Percentiles rank a stretch among this genome's conserved stretches.
Evolutionary conservation across 37 sponge, comb jelly and placozoan species (phyloP).

Genomic region (Oopsacas minuta): DNA sequence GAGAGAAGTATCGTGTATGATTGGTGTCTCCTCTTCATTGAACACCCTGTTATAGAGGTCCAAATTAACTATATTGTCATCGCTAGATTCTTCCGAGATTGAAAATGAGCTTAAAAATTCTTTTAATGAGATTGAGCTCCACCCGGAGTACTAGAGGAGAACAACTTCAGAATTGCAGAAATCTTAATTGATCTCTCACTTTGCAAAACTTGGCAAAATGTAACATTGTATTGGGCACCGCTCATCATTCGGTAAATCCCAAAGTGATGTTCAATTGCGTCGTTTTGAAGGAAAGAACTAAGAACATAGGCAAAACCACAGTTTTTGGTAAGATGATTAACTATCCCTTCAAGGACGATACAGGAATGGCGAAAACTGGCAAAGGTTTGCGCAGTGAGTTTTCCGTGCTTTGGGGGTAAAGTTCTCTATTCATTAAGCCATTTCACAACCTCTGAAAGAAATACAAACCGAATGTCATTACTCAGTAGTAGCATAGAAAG

Average conservation of each 20-base stretch:
- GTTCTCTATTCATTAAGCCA: neutral
- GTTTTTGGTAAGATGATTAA: neutral
- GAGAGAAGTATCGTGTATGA: too few species aligned
- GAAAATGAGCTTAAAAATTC: too few species aligned
- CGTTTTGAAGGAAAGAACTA: neutral
- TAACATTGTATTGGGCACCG: neutral
- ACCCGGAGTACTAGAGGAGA: too few species aligned
- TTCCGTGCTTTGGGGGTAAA: neutral
- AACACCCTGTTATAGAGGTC: too few species aligned
- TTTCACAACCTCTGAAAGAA: neutral
- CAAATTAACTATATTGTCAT: too few species aligned
- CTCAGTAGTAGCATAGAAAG: neutral
- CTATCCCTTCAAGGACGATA: neutral
- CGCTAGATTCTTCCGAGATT: too few species aligned
- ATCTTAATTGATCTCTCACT: neutral
- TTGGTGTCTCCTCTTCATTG: too few species aligned
- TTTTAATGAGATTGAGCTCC: too few species aligned
- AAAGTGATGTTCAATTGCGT: neutral
- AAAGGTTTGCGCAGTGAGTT: neutral
- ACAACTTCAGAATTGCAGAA: neutral
- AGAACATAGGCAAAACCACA: neutral
- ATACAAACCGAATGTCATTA: neutral
- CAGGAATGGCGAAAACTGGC: neutral
- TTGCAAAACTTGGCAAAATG: neutral
- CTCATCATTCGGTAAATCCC: neutral